Conservation (phyloP, 2,888 invertebrate species). For the Andrena flavipes region DNA sequence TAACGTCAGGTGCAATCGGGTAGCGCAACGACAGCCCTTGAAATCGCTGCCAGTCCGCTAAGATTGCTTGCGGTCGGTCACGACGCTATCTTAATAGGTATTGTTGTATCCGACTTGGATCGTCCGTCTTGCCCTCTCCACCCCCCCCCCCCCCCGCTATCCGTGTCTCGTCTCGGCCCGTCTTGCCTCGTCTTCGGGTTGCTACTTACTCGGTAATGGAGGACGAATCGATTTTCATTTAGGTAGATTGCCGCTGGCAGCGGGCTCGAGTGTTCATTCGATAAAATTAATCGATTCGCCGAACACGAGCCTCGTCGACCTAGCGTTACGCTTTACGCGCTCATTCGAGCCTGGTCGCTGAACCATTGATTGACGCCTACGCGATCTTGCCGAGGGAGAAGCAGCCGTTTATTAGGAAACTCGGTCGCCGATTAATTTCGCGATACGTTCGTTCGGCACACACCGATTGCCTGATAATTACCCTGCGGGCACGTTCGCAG, state of each 20-base stretch:
- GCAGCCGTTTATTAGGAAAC: constrained; percentile 2
- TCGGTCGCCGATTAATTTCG: constrained; percentile 14
- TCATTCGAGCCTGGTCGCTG: constrained; percentile 10
- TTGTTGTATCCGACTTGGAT: constrained; percentile 64
- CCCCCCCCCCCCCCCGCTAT: neutral
- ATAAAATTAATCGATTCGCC: constrained; percentile 71
- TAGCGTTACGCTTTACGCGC: constrained; percentile 21
- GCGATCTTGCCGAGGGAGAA: neutral
- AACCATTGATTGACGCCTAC: neutral
- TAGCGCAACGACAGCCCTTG: constrained; percentile 47
- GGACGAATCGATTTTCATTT: constrained; percentile 72
- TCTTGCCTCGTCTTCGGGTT: constrained; percentile 16
- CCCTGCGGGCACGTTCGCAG: neutral
- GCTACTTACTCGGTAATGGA: constrained; percentile 68
- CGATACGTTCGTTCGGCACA: neutral
- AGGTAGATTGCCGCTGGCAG: constrained; percentile 60
- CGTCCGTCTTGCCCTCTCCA: constrained; percentile 39
- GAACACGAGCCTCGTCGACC: constrained; percentile 38
- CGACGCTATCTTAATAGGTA: constrained; percentile 71
- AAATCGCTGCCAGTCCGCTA: constrained; percentile 57
- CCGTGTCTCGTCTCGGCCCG: neutral
- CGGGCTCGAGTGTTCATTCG: constrained; percentile 53
- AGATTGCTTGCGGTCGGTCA: constrained; percentile 68
- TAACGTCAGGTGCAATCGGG: constrained; percentile 65
- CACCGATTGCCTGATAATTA: constrained; percentile 13